Evolutionary conservation across 2,113 vertebrate species (phyloP).

Genomic region (Myrmecobius fasciatus): DNA sequence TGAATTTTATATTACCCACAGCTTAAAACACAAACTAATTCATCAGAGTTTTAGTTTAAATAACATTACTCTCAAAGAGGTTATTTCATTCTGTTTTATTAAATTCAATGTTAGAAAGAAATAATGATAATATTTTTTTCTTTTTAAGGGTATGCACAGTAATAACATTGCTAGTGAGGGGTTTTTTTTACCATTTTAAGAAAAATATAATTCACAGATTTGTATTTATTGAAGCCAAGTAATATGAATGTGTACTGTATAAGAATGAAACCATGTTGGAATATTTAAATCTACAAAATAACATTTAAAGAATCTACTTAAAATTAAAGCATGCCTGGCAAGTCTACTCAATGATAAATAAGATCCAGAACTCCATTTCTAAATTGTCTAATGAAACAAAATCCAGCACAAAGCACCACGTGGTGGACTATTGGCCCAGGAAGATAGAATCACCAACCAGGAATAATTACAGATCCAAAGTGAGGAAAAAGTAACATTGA

Average conservation of each 20-base stretch:
- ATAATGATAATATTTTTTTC: neutral
- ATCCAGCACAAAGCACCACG: neutral
- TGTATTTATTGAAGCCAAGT: neutral
- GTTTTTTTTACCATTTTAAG: neutral
- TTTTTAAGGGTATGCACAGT: neutral
- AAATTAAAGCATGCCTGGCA: neutral
- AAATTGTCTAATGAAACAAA: neutral
- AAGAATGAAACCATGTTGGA: neutral
- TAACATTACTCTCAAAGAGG: conserved; percentile 9
- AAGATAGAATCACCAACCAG: neutral
- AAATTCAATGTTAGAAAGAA: conserved; percentile 15
- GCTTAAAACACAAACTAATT: conserved; percentile 49
- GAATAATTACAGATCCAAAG: neutral
- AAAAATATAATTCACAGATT: neutral
- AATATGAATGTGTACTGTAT: neutral
- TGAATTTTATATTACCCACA: conserved; percentile 46
- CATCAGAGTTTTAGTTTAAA: conserved; percentile 27
- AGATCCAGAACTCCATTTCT: neutral
- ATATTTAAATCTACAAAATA: conserved; percentile 24
- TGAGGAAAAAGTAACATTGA: neutral
- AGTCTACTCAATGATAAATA: neutral
- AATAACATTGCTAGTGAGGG: neutral
- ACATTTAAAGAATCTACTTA: neutral
- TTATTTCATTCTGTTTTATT: conserved; percentile 59
- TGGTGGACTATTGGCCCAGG: neutral